Conservation (phyloP, 2,113 vertebrate species). For the Cygnus atratus region DNA sequence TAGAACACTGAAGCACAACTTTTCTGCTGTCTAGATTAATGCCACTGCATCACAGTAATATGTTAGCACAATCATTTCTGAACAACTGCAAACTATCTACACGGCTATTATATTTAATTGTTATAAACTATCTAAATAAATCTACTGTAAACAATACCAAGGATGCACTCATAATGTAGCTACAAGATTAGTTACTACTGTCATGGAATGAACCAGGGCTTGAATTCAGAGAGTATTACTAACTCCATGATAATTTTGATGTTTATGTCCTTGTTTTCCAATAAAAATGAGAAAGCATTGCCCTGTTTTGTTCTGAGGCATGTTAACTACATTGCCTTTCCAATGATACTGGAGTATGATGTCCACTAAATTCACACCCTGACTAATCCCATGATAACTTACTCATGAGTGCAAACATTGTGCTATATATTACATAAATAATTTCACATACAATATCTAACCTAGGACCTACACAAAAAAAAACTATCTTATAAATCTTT, state of each 20-base stretch:
- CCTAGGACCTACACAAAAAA: fast-evolving
- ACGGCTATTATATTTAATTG: slow-evolving; percentile 53
- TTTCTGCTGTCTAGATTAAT: background rate
- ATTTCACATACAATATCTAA: background rate
- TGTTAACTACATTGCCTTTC: slow-evolving; percentile 37
- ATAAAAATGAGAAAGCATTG: background rate
- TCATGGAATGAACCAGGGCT: slow-evolving; percentile 8
- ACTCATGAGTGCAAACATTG: background rate
- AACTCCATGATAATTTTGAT: background rate
- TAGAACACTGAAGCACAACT: background rate
- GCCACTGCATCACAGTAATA: background rate
- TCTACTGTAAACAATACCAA: slow-evolving; percentile 10
- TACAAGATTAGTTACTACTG: slow-evolving; percentile 22
- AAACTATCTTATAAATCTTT: background rate
- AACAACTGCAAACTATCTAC: slow-evolving; percentile 47
- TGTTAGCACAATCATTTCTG: background rate
- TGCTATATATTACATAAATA: background rate
- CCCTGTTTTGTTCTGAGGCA: background rate
- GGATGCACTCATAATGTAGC: background rate
- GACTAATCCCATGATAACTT: background rate
- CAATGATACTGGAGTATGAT: background rate
- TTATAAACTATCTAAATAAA: slow-evolving; percentile 19
- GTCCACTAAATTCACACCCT: background rate
- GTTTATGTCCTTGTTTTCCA: slow-evolving; percentile 33
- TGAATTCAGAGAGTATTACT: background rate